A percentile compares a stretch with the other conserved stretches of the same genome.
phyloP scores from a whole-genome alignment of 2,888 invertebrate genomes.

The Apodemia zela region DNA sequence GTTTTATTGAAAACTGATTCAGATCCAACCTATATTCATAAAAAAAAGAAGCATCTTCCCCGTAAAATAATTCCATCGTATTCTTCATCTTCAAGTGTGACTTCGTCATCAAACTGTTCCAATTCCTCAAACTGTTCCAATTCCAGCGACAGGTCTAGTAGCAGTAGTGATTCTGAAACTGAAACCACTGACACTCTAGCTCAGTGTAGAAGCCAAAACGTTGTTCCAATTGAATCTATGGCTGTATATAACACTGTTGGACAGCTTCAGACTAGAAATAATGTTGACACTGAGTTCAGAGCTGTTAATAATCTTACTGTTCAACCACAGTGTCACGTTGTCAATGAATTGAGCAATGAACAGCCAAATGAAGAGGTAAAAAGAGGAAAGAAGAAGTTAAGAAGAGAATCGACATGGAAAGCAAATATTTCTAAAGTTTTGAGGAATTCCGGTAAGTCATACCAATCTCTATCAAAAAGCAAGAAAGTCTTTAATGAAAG shows the following conservation, averaged over 20 bases:
- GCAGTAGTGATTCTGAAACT: slow-evolving; percentile 9
- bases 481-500: slow-evolving; percentile 20
- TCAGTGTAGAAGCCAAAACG: slow-evolving; percentile 9
- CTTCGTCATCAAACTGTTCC: too few relatives aligned
- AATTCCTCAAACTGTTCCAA: background rate
- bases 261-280: background rate
- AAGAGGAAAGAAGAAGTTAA: too few relatives aligned
- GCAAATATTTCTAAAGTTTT: too few relatives aligned
- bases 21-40: slow-evolving; percentile 4
- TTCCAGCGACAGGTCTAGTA: slow-evolving; percentile 4
- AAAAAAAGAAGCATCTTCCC: slow-evolving; percentile 9
- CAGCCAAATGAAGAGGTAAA: too few relatives aligned
- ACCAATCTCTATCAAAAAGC: slow-evolving; percentile 24
- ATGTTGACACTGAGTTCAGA: slow-evolving; percentile 4
- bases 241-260: slow-evolving; percentile 2
- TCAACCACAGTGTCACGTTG: too few relatives aligned
- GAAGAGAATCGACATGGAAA: too few relatives aligned
- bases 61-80: slow-evolving; percentile 6
- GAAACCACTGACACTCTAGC: slow-evolving; percentile 5
- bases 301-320: background rate
- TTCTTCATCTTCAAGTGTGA: slow-evolving; percentile 8
- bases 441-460: slow-evolving; percentile 22
- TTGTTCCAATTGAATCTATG: background rate
- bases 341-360: too few relatives aligned
- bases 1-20: slow-evolving; percentile 4